These are phyloP conservation scores for Plectropomus leopardus DNA, from an alignment of 2,113 vertebrate genomes.

Conservation along the genomic window DNA sequence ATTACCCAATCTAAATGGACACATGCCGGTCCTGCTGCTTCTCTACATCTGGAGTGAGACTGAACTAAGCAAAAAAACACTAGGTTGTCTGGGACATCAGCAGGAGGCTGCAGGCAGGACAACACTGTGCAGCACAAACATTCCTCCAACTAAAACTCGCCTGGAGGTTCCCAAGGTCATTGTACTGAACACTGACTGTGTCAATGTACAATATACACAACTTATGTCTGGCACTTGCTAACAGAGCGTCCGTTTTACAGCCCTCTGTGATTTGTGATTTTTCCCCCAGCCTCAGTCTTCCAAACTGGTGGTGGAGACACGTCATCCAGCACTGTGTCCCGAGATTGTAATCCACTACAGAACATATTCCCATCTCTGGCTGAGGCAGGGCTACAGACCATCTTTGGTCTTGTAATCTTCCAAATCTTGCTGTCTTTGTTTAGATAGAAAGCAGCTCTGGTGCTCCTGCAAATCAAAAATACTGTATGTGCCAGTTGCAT, in stretches of 20 bases:
- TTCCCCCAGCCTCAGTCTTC: background rate
- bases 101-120: constrained; percentile 48
- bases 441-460: constrained; percentile 2
- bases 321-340: constrained; percentile 1
- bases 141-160: constrained; percentile 15
- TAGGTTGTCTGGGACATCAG: constrained; percentile 54
- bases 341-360: constrained; percentile 3
- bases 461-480: background rate
- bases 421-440: background rate
- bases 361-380: constrained; percentile 1
- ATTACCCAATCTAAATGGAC: constrained; percentile 6
- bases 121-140: constrained; percentile 17
- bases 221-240: background rate
- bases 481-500: background rate
- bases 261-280: background rate
- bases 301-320: background rate
- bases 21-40: constrained; percentile 37
- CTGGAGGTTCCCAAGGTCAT: constrained; percentile 24
- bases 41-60: constrained; percentile 56
- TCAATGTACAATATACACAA: background rate
- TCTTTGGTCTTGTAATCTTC: background rate
- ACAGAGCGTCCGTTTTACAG: background rate
- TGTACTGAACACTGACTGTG: constrained; percentile 14
- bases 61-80: constrained; percentile 30
- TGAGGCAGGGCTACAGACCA: background rate